Base-by-base conservation (phyloP, 2,113 vertebrate genomes). In the Pimephales promelas region DNA sequence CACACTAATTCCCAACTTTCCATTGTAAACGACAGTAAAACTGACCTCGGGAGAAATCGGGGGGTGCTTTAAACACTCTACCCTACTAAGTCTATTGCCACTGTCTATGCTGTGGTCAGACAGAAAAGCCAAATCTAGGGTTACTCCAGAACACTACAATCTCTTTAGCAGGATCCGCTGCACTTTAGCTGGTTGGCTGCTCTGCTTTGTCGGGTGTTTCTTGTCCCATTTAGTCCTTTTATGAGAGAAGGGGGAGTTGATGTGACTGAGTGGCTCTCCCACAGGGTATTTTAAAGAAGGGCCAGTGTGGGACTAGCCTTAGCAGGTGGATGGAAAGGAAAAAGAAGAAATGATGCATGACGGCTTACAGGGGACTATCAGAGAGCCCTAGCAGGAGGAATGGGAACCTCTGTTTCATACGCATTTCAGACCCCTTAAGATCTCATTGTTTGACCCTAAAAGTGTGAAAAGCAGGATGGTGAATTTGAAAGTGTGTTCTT, bases 321-420 rank as follows among this genome's bases (percentile, higher is more conserved):
- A 26, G 77, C 79, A 81, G 79, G 79, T 81, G 64, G 49, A 71
- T 22, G 62, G 74, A 85, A 86, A 88, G 87, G 85, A 83, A 76
- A 74, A 22, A 54, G 13, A 56, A 26, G 11, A 62, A 77, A 56
- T 34, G 26, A 70, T 73, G 83, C 76, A 47, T 73, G 43, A 72
- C 54, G 22, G 54, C 20, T 59, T 62, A 59, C 36, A 54, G 34
- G 56, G 45, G 13, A 56, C 54, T 66, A 43, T 70, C 47, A 84
- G 49, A 71, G 20, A 79, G 74, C 5, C 74, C 74, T 74, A 68
- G 72, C 72, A 76, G 43, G 72, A 54, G 10, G 64, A 36, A 36
- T 22, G 82, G 20, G 1, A 52, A 34, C 31, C 26, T 64, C 57
- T 76, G 47, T 66, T 62, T 83, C 72, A 70, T 64, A 56, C 31